Percentiles rank a stretch among this genome's conserved stretches.
phyloP scores from a whole-genome alignment of 2,113 vertebrate species.

The Actenoides hombroni region DNA sequence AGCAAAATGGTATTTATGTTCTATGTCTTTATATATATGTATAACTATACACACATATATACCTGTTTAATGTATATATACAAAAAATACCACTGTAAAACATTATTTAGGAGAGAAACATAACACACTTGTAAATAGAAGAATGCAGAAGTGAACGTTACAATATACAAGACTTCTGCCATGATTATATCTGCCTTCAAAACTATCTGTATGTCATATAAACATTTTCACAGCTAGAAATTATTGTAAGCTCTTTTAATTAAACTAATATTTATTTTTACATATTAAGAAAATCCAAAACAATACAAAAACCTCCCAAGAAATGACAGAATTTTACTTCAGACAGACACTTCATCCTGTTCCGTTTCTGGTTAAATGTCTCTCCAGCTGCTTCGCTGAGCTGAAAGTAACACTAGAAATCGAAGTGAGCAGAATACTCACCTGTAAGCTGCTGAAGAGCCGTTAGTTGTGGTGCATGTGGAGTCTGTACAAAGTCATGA shows the following conservation, averaged over 20 bases:
- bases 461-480: fast-evolving
- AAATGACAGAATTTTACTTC: neutral
- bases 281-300: neutral
- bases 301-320: neutral
- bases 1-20: neutral
- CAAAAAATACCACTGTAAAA: neutral
- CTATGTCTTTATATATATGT: no score
- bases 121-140: neutral
- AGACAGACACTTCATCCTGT: neutral
- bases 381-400: neutral
- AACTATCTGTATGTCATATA: neutral
- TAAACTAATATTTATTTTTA: neutral
- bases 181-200: neutral
- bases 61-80: no score
- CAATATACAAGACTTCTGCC: neutral
- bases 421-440: neutral
- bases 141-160: neutral
- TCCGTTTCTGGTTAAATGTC: neutral
- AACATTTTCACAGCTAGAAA: neutral
- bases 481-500: neutral
- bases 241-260: neutral
- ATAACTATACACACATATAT: neutral
- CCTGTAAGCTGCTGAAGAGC: neutral
- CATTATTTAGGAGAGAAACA: neutral
- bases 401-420: fast-evolving